A percentile compares a stretch with the other conserved stretches of the same genome.
Evolutionary conservation across 1,140 invertebrate species (phyloP).

Genomic region (Hycleus phaleratus): DNA sequence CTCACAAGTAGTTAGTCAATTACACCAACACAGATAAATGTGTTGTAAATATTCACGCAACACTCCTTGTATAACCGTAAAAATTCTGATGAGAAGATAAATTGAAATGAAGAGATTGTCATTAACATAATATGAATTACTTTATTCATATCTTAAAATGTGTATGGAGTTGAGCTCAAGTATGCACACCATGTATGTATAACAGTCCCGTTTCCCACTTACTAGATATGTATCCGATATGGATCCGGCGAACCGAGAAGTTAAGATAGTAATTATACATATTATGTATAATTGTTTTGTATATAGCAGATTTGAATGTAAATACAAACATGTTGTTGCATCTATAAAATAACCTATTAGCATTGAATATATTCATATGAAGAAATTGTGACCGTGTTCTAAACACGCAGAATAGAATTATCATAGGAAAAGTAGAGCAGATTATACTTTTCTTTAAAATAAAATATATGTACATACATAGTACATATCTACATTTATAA

Average conservation of each 20-base stretch:
- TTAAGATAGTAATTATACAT: conserved; percentile 17
- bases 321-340: conserved; percentile 8
- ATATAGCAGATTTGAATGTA: conserved; percentile 15
- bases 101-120: conserved; percentile 16
- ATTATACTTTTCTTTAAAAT: no score
- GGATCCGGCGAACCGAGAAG: conserved; percentile 12
- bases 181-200: conserved; percentile 1
- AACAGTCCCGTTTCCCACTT: conserved; percentile 13
- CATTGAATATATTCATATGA: conserved; percentile 13
- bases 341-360: conserved; percentile 11
- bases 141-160: not conserved
- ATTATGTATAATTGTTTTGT: conserved; percentile 25
- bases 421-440: not conserved
- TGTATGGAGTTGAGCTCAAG: conserved; percentile 11
- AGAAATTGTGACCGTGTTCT: conserved; percentile 20
- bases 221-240: conserved; percentile 20
- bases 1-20: no score
- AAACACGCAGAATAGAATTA: conserved; percentile 7
- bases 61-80: conserved; percentile 8
- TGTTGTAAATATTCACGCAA: conserved; percentile 5
- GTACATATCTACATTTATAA: no score
- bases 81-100: conserved; percentile 11
- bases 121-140: conserved; percentile 15
- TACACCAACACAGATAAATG: not conserved
- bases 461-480: no score